These are phyloP conservation scores for Lottia scabra DNA, from an alignment of 2,888 invertebrate species.

Conservation along the genomic window DNA sequence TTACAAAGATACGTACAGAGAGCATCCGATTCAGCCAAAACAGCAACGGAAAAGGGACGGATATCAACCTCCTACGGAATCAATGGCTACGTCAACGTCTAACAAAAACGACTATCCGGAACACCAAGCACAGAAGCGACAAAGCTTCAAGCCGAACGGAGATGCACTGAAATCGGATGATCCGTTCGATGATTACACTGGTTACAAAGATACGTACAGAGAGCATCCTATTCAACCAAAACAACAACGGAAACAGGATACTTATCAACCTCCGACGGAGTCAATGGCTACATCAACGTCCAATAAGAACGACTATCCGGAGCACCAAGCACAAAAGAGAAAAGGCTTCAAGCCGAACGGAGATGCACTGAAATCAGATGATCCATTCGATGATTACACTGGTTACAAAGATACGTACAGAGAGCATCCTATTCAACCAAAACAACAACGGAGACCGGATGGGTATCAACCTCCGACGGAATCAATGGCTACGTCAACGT, in stretches of 20 bases:
- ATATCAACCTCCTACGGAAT: constrained; percentile 37
- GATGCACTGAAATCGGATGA: constrained; percentile 48
- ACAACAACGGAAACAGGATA: constrained; percentile 30
- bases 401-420: constrained; percentile 60
- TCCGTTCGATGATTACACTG: constrained; percentile 59
- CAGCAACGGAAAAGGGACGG: constrained; percentile 2
- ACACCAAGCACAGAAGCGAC: constrained; percentile 28
- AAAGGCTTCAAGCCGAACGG: background rate
- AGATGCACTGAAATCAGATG: background rate
- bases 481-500: constrained; percentile 30
- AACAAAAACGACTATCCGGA: constrained; percentile 46
- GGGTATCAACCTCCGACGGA: constrained; percentile 45
- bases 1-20: constrained; percentile 60
- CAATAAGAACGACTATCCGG: constrained; percentile 17
- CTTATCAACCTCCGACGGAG: constrained; percentile 45
- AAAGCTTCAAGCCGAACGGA: constrained; percentile 49
- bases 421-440: constrained; percentile 44
- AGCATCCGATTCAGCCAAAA: constrained; percentile 54
- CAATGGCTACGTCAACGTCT: constrained; percentile 50
- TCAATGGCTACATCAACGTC: constrained; percentile 32
- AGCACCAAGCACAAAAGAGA: background rate
- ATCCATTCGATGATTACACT: constrained; percentile 19
- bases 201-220: constrained; percentile 58
- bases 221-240: constrained; percentile 44
- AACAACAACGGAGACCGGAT: constrained; percentile 30